Evolutionary conservation across 92 coral and sea anemone genomes (phyloP), one percentile per base, ranked within the genome.

Genomic region (Isaurus tuberculatus): DNA sequence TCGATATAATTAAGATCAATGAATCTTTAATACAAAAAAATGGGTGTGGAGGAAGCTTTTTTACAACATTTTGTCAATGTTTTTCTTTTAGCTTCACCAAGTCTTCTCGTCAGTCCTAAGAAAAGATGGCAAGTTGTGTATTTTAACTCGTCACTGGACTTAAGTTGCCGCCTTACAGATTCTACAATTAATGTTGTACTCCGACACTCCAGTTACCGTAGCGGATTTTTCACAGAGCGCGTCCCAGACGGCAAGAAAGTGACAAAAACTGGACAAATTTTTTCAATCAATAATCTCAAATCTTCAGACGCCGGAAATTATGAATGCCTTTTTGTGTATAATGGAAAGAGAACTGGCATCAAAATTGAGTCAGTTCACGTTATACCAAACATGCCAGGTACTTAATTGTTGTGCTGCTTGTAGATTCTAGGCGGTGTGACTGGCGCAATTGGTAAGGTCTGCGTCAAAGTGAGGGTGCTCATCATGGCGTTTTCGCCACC

Each of bases 211-310:
- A 30, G 19, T 3, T 0, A 15, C 4, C 0, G 31, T 17, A 4
- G 44, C 16, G 2, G 16, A 13, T 0, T 10, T 2, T 1, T 51
- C 0, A 13, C 0, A 14, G 26, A 33, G 29, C 71, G 80, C 26
- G 3, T 8, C 32, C 81, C 83, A 3, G 90, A 89, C 80, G 92
- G 90, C n/a, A 64, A 55, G 48, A 85, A 80, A 73, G 80, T 89
- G 30, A 89, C 92, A 8, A 70, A 89, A 75, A 43, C 77, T 57
- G 92, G 90, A 53, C 92, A 89, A 32, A 80, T 89, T 23, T 89
- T 89, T 43, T 79, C 92, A 31, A 66, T 89, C 15, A 80, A 89
- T 33, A 66, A 89, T 32, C 43, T 85, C 2, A 42, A 36, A 30
- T 0, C 5, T 0, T 55, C 87, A 36, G 92, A 86, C 28, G 3